Evolutionary conservation across 2,888 invertebrate genomes (phyloP), one percentile per base, ranked within the genome.

Genomic region (Pinctada fucata): DNA sequence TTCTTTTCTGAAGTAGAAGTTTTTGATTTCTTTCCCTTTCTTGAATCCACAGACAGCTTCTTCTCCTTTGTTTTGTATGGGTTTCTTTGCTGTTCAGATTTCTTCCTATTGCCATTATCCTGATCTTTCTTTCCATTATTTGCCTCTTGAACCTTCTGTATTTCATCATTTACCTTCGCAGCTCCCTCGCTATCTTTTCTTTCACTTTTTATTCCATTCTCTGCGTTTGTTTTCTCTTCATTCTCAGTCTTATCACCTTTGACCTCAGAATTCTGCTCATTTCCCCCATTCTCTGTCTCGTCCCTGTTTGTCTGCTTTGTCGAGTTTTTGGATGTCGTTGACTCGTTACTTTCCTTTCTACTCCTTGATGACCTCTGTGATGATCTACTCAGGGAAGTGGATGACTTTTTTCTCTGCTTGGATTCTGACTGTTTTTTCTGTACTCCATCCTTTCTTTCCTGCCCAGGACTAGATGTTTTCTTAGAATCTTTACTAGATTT

Each of bases 81-180:
- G 31, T 31, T 65, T 13, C 5, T 65, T 31, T 31, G 31, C 31
- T 31, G 13, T 58, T 13, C 58, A 58, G 8, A 6, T 58, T 58
- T 58, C 58, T 58, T 58, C 58, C 13, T 13, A 6, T 58, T 58
- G 6, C 13, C 8, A 13, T 58, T 58, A 13, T 58, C 58, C 13
- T 58, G 58, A 58, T 58, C 58, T 10, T 6, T 6, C 6, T 13
- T 5, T 13, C 13, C 66, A 66, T 66, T 63, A 50, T 73, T 73
- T n/a, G 73, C 73, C 16, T 73, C 73, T 65, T 48, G 49, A n/a
- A 73, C 73, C 31, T 65, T 63, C 48, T 63, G 45, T 73, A 73
- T 73, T 48, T 73, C 73, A 47, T 73, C 63, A 73, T 73, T 65
- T 47, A 49, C 73, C 50, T 73, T 64, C 10, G 50, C 64, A 2